Evolutionary conservation across 2,888 invertebrate species (phyloP), one percentile per base, ranked within the genome.

Genomic region (Bursaphelenchus okinawaensis): DNA sequence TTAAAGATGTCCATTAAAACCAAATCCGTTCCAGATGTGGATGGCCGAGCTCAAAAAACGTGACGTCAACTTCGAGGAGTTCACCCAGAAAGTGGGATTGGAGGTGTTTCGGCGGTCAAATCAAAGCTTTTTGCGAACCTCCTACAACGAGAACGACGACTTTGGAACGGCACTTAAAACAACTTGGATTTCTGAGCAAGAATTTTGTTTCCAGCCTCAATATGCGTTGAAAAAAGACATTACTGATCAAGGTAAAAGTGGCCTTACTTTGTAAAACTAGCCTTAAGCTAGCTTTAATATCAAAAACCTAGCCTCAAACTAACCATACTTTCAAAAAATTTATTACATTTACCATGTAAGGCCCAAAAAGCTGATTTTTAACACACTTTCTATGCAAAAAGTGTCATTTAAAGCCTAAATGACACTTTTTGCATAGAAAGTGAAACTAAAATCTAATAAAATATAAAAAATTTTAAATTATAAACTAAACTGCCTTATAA

Each of bases 171-270:
- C 70, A 19, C 69, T 80, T 7, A 55, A 72, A 22, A 76, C 73
- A 26, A 73, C 78, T 0, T 81, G 81, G 81, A 74, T 81, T 56
- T 81, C 80, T 7, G 72, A 72, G 60, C 76, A 75, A 74, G 79
- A 81, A 61, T 71, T 81, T 40, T 81, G 81, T 50, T 81, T 75
- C 64, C 79, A 81, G 54, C 81, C 81, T 6, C 68, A 67, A 64
- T 81, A 62, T 72, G 40, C 12, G 40, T 6, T 40, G 6, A 40
- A 40, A 6, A 40, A 40, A 40, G 16, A 12, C 12, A 40, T 40
- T 1, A 40, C 40, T 22, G 56, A 9, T 19, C 23, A 16, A 7
- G 31, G 28, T 40, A 29, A 4, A 28, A 31, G n/a, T n/a, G n/a
- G n/a, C n/a, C n/a, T n/a, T n/a, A n/a, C n/a, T n/a, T n/a, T n/a